Evolutionary conservation across 2,797 vertebrate species (phyloP).

Genomic region (Thamnophis elegans): DNA sequence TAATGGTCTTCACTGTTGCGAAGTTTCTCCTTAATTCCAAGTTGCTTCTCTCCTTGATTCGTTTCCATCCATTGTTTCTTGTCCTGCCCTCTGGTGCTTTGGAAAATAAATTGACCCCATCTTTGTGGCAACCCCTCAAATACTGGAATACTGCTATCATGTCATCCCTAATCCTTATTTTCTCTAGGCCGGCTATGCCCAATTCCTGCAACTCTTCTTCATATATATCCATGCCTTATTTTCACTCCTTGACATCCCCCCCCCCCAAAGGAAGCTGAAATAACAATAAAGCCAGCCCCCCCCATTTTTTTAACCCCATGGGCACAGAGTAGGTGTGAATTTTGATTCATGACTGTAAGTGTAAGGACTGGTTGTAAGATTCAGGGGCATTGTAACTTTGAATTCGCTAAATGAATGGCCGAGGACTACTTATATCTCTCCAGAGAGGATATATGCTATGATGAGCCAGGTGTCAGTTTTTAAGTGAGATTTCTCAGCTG

Average conservation of each 20-base stretch:
- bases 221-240: background rate
- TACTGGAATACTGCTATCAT: no score
- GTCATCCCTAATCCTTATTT: no score
- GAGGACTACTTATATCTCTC: background rate
- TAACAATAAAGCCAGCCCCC: background rate
- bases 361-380: background rate
- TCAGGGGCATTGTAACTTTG: background rate
- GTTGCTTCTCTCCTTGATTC: no score
- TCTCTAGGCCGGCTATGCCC: no score
- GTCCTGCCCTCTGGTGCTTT: no score
- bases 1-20: no score
- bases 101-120: no score
- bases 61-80: no score
- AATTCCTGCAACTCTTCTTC: no score
- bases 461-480: background rate
- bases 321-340: background rate
- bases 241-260: background rate
- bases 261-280: background rate
- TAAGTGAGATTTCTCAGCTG: background rate
- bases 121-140: no score
- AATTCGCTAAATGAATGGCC: background rate
- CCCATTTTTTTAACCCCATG: background rate
- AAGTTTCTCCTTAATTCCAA: no score
- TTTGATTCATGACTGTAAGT: background rate
- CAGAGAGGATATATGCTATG: background rate